Evolutionary conservation across 2,113 vertebrate species (phyloP), one percentile per base, ranked within the genome.

Genomic region (Nycticorax nycticorax): DNA sequence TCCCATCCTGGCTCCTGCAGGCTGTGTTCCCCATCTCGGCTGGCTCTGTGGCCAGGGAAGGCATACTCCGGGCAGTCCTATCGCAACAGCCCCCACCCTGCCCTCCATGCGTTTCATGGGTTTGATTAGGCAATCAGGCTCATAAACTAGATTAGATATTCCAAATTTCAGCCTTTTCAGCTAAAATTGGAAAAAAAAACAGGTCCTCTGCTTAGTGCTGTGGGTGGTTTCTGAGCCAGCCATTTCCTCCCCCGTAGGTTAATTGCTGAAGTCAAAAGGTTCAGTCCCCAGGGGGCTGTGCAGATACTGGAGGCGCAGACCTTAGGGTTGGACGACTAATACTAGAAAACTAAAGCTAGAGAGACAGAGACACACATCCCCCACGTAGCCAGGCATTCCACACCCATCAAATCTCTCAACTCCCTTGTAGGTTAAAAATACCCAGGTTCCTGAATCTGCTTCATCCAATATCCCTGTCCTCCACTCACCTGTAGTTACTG

Each of bases 51-150:
- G n/a, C 18, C 53, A 47, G 20, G 35, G 53, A 23, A 52, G 53
- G 22, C 35, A 30, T 1, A 1, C 12, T 21, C 32, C 3, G 1
- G 45, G 17, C 30, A 71, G 32, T 7, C n/a, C 55, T 32, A 3
- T 3, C 18, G 53, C 52, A 35, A n/a, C 21, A 53, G 57, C 17
- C 12, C 5, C n/a, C 26, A 5, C 10, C 27, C 33, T 60, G 28
- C 50, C 11, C 0, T 13, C 22, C 27, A 2, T 41, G 30, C 10
- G 22, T 6, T 28, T 48, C 41, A 23, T 2, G 4, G 26, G 26
- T 35, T 71, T 52, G 39, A 50, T 69, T 21, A 55, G 19, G 39
- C 32, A 69, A 67, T 47, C 53, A 72, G 37, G 9, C 1, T 43
- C 52, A 57, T 47, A 43, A 84, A 14, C 12, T 27, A 32, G 56